Evolutionary conservation across 2,113 vertebrate species (phyloP).

Genomic region (Bubo bubo): DNA sequence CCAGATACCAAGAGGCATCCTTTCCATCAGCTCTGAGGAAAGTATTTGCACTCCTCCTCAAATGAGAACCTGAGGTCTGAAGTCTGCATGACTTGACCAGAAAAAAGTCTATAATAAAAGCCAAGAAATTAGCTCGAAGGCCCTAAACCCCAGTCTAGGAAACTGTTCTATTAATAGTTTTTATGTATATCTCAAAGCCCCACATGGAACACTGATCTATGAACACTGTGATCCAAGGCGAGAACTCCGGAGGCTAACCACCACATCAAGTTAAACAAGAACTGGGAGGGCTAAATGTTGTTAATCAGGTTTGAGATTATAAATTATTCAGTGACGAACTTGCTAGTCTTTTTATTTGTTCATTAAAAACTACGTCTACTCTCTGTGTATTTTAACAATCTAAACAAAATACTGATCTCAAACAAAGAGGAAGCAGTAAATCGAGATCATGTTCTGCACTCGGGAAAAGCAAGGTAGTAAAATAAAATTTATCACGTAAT

Average conservation of each 20-base stretch:
- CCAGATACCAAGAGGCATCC: not conserved
- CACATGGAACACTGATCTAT: not conserved
- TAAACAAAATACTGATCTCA: not conserved
- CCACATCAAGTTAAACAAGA: not conserved
- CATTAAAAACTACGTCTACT: not conserved
- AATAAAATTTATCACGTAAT: not conserved
- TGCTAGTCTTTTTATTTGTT: not conserved
- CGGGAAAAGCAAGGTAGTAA: not conserved
- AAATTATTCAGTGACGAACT: not conserved
- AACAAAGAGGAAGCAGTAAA: not conserved
- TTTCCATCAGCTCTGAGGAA: fast-evolving
- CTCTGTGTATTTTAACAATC: not conserved
- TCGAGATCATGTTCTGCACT: not conserved
- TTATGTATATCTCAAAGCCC: not conserved
- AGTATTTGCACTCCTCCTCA: not conserved
- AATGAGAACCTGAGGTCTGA: not conserved
- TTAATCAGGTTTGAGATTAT: not conserved
- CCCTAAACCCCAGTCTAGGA: not conserved
- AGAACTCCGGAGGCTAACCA: not conserved
- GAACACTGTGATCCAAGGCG: not conserved
- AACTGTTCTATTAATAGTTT: not conserved
- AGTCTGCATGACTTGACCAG: not conserved
- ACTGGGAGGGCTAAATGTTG: not conserved
- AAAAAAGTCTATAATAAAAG: not conserved
- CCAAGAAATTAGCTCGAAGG: not conserved